Evolutionary conservation across 2,888 invertebrate genomes (phyloP).

Genomic region (Calameuta filiformis): DNA sequence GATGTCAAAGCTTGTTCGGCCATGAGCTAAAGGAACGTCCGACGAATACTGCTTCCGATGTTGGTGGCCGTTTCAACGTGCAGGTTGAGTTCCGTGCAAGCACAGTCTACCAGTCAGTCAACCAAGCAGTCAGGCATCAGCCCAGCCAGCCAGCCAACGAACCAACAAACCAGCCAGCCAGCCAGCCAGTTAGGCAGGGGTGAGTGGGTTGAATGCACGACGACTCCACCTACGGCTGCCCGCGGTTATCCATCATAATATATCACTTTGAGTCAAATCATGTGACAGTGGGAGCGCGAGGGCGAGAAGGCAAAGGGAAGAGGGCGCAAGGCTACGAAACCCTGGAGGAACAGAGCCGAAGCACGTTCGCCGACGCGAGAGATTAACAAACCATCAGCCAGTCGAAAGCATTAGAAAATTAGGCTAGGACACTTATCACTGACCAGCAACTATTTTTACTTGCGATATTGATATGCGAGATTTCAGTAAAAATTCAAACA

Average conservation of each 20-base stretch:
- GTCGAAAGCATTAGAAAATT: background rate
- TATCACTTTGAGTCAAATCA: slow-evolving; percentile 28
- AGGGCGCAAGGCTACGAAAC: background rate
- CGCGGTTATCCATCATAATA: slow-evolving; percentile 34
- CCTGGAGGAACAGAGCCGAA: slow-evolving; percentile 8
- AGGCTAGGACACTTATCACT: background rate
- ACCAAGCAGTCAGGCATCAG: background rate
- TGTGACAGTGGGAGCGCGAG: slow-evolving; percentile 6
- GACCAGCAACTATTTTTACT: background rate
- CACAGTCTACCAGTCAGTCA: background rate
- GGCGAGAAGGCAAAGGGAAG: background rate
- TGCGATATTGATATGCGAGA: background rate
- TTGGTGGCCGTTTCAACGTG: background rate
- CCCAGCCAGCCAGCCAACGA: background rate
- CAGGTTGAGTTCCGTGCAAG: background rate
- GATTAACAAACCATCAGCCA: slow-evolving; percentile 3
- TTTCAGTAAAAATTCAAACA: background rate
- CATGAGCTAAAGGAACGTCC: background rate
- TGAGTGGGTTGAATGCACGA: background rate
- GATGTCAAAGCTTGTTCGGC: background rate
- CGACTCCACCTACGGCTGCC: slow-evolving; percentile 4
- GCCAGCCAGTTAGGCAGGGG: background rate
- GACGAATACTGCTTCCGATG: background rate
- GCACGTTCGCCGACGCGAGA: background rate
- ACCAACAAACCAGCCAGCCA: background rate